These are phyloP conservation scores for Apogon talboti DNA, from an alignment of 2,797 vertebrate species.

Conservation along the genomic window DNA sequence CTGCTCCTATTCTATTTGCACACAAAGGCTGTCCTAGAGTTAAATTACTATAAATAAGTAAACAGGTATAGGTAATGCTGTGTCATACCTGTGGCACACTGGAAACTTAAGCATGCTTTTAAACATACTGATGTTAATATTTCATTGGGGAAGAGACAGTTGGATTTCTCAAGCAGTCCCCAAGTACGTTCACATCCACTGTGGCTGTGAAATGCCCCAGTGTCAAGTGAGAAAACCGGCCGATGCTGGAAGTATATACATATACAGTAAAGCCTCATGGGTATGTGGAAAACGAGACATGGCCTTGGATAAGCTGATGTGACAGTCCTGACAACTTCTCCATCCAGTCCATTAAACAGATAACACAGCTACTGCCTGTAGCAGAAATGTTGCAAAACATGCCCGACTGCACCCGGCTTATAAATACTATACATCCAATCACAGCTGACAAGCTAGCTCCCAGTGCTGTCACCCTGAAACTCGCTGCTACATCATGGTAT, in stretches of 20 bases:
- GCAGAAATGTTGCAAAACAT: slow-evolving; percentile 54
- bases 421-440: slow-evolving; percentile 68
- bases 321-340: slow-evolving; percentile 69
- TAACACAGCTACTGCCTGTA: slow-evolving; percentile 50
- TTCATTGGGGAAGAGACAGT: background rate
- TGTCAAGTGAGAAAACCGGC: slow-evolving; percentile 1
- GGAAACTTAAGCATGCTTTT: slow-evolving; percentile 15
- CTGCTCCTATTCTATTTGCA: slow-evolving; percentile 61
- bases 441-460: slow-evolving; percentile 59
- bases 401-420: slow-evolving; percentile 48
- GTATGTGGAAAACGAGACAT: slow-evolving; percentile 13
- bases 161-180: background rate
- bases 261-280: slow-evolving; percentile 34
- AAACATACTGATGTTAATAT: slow-evolving; percentile 9
- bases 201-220: background rate
- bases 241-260: slow-evolving; percentile 4
- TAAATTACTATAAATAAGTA: slow-evolving; percentile 65
- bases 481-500: slow-evolving; percentile 45
- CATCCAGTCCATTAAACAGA: slow-evolving; percentile 72
- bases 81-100: slow-evolving; percentile 18
- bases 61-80: slow-evolving; percentile 31
- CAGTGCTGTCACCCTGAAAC: slow-evolving; percentile 57
- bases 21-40: slow-evolving; percentile 53
- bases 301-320: slow-evolving; percentile 52
- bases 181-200: background rate